Conservation (phyloP, 1,140 invertebrate genomes). For the Halyomorpha halys region DNA sequence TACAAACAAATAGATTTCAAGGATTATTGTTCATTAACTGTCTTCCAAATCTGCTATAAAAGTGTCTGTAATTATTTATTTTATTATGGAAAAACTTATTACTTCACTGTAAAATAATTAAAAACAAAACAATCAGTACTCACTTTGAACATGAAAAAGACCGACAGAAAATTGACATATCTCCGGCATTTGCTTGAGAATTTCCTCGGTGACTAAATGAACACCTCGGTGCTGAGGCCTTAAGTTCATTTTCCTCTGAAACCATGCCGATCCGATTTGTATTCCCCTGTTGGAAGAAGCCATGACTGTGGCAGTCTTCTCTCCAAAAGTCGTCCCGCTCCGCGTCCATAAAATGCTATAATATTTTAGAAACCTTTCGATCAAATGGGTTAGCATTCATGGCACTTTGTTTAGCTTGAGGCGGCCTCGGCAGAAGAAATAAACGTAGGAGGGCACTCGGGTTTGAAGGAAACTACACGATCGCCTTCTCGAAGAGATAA, state of each 20-base stretch:
- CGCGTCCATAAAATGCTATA: conserved; percentile 31
- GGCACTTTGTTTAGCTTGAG: neutral
- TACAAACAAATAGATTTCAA: no score
- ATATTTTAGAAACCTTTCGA: neutral
- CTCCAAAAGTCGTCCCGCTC: conserved; percentile 15
- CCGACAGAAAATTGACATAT: conserved; percentile 85
- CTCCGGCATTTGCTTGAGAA: conserved; percentile 84
- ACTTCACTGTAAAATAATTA: no score
- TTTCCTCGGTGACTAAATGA: conserved; percentile 90
- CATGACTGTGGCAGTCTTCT: conserved; percentile 41
- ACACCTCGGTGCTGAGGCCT: conserved; percentile 87
- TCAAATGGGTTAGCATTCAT: neutral
- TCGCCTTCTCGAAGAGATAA: no score
- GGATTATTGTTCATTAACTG: no score
- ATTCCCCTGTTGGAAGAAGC: conserved; percentile 76
- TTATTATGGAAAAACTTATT: no score
- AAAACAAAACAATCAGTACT: conserved; percentile 39
- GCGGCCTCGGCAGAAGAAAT: neutral
- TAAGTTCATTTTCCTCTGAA: conserved; percentile 90
- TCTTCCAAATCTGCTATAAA: no score
- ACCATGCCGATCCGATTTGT: conserved; percentile 89
- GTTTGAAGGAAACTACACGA: no score
- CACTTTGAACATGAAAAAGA: conserved; percentile 91
- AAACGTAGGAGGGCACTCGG: no score
- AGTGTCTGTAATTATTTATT: no score